Evolutionary conservation across 1,140 invertebrate species (phyloP).

Genomic region (Sogatella furcifera): DNA sequence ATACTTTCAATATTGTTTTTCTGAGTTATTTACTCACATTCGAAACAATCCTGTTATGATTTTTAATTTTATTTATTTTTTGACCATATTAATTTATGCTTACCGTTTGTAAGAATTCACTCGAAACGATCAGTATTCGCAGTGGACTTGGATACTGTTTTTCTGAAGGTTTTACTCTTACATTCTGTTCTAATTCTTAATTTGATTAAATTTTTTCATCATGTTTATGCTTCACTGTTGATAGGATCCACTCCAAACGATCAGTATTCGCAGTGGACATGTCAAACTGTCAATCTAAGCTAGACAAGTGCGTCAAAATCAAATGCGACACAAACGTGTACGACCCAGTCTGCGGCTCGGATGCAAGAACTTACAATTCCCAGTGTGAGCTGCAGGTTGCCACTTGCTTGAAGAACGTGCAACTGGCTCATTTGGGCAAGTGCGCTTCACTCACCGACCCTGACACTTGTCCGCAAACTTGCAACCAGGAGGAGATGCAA

Average conservation of each 20-base stretch:
- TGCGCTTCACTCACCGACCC: slow-evolving; percentile 64
- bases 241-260: slow-evolving; percentile 33
- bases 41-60: too few species aligned
- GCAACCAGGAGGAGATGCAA: slow-evolving; percentile 53
- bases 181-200: too few species aligned
- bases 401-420: slow-evolving; percentile 72
- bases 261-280: slow-evolving; percentile 57
- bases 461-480: slow-evolving; percentile 57
- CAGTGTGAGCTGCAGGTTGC: slow-evolving; percentile 70
- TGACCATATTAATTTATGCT: too few species aligned
- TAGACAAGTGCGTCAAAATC: slow-evolving; percentile 59
- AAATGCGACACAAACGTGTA: slow-evolving; percentile 46
- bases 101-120: slow-evolving; percentile 8
- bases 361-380: slow-evolving; percentile 70
- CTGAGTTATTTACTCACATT: too few species aligned
- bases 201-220: too few species aligned
- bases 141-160: slow-evolving; percentile 60
- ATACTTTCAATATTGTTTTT: too few species aligned
- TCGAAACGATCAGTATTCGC: slow-evolving; percentile 47
- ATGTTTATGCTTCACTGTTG: not conserved
- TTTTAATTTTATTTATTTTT: too few species aligned
- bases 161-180: too few species aligned
- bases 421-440: slow-evolving; percentile 74
- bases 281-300: slow-evolving; percentile 59
- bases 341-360: slow-evolving; percentile 73